Conservation (phyloP, 2,888 invertebrate species). For the Sarcophaga carnaria region DNA sequence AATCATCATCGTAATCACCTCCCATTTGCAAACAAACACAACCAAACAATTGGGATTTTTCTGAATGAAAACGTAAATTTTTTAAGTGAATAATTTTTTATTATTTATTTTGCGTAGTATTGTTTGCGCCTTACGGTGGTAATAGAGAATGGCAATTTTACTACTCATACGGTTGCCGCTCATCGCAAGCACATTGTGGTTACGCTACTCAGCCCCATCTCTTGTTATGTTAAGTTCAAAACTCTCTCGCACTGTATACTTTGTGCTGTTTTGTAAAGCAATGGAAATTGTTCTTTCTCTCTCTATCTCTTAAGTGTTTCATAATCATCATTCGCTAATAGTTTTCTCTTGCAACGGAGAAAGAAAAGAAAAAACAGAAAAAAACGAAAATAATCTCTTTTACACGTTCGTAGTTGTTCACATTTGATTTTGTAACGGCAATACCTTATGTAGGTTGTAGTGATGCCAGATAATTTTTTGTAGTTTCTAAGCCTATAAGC, state of each 20-base stretch:
- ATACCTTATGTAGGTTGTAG: slow-evolving; percentile 20
- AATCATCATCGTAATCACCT: slow-evolving; percentile 46
- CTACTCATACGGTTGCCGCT: background rate
- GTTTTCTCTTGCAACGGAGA: background rate
- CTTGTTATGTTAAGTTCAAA: too few relatives aligned
- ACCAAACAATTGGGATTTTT: slow-evolving; percentile 32
- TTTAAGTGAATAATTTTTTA: background rate
- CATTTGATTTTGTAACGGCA: slow-evolving; percentile 13
- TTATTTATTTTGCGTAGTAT: background rate
- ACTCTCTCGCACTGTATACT: slow-evolving; percentile 2
- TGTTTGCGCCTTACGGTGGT: background rate
- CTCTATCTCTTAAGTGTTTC: slow-evolving; percentile 35
- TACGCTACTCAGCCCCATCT: background rate
- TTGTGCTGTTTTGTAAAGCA: background rate
- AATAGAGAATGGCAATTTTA: background rate
- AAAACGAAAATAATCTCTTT: background rate
- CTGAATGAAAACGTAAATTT: slow-evolving; percentile 64
- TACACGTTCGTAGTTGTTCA: background rate
- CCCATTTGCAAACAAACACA: slow-evolving; percentile 4
- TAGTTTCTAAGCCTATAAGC: background rate
- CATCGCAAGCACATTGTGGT: background rate
- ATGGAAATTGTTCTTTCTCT: background rate
- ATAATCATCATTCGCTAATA: slow-evolving; percentile 27
- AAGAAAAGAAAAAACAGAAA: background rate
- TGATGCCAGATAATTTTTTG: background rate